Base-by-base conservation (phyloP, 2,113 vertebrate genomes). In the Phainopepla nitens region DNA sequence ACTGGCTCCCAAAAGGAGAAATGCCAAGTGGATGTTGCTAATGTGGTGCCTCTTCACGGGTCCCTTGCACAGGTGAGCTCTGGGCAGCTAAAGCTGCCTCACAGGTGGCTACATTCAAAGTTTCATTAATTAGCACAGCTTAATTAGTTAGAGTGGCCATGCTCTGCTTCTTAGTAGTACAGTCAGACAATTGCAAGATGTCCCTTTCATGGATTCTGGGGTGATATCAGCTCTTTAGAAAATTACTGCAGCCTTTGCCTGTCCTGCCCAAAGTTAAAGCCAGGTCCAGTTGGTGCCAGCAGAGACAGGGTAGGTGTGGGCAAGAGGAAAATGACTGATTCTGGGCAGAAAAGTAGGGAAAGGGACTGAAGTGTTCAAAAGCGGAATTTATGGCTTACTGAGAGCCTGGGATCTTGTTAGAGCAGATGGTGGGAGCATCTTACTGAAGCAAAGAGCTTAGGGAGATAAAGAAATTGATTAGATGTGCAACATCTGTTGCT, bases 381-480 rank as follows among this genome's bases (percentile, higher is more conserved):
- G 44, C 44, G 22, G 39, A 69, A 73, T 85, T 96, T 62, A 85
- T 57, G 49, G 31, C 18, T 96, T 76, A 41, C 6, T 28, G 21
- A 82, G 82, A 92, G 60, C 61, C 77, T 49, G 12, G 21, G 60
- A 82, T 31, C 47, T 68, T 73, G 31, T 90, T 68, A 47, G 45
- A 89, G 82, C 87, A 95, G 92, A 93, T 93, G 94, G 83, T 50
- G 17, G 64, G 81, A 88, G 53, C 49, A 82, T 81, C 60, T 86
- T 58, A 86, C n/a, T 35, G 87, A 49, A 91, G 35, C n/a, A 93
- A 88, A 86, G 18, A 88, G 10, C 72, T 96, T 61, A 95, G 82
- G 49, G 92, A 96, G 91, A 93, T 83, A 79, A 90, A 88, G 87
- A 88, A 94, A 83, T 33, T 49, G 82, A 93, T 91, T 70, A 75